Conservation (phyloP, 1,140 invertebrate species). For the Aphelenchoides avenae region DNA sequence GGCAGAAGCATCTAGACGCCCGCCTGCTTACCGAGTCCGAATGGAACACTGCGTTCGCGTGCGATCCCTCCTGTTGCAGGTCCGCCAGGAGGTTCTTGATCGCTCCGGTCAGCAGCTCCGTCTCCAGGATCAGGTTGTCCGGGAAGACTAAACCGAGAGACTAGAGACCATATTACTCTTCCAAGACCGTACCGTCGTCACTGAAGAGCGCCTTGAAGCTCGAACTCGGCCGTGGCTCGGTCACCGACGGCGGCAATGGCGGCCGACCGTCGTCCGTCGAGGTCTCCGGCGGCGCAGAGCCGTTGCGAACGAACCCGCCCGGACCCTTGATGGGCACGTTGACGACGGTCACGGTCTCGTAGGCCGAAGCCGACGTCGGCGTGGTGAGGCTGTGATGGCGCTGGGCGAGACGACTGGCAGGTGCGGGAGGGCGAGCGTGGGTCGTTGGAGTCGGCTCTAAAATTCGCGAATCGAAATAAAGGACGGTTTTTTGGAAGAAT, state of each 20-base stretch:
- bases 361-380: not conserved
- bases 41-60: slow-evolving; percentile 33
- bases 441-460: not conserved
- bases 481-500: too few relatives aligned
- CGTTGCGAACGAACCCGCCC: too few relatives aligned
- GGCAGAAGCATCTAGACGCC: too few relatives aligned
- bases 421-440: slow-evolving; percentile 2
- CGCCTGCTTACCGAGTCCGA: slow-evolving; percentile 43
- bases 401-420: slow-evolving; percentile 1
- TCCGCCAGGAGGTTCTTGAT: slow-evolving; percentile 46
- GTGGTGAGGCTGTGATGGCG: slow-evolving; percentile 21
- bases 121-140: slow-evolving; percentile 51
- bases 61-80: slow-evolving; percentile 20
- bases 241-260: not conserved
- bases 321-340: too few relatives aligned
- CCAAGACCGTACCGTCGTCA: slow-evolving; percentile 18
- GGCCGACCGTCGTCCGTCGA: not conserved
- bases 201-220: slow-evolving; percentile 30
- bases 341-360: too few relatives aligned
- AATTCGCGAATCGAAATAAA: too few relatives aligned
- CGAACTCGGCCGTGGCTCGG: too few relatives aligned
- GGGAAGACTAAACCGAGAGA: too few relatives aligned
- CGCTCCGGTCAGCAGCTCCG: slow-evolving; percentile 46
- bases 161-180: too few relatives aligned
- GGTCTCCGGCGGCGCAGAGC: slow-evolving; percentile 26